A percentile compares a stretch with the other conserved stretches of the same genome.
Evolutionary conservation across 2,113 vertebrate species (phyloP).

Genomic region (Corvus hawaiiensis): DNA sequence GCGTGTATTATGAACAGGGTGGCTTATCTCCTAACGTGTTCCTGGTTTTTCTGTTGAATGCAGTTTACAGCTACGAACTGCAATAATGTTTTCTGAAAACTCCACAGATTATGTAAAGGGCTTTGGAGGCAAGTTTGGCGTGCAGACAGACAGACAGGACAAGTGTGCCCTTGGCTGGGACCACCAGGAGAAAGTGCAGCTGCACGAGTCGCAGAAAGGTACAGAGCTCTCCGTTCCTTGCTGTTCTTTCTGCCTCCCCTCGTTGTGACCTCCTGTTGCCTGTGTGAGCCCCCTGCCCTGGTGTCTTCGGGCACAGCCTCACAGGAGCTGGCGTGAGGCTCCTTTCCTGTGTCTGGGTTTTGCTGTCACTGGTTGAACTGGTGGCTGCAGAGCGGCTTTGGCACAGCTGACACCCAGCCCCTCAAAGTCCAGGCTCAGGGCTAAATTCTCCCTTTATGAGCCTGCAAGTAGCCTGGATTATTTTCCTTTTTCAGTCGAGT

Average conservation of each 20-base stretch:
- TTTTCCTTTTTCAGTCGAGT: not conserved
- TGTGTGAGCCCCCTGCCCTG: not conserved
- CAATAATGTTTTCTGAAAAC: not conserved
- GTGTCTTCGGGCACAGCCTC: not conserved
- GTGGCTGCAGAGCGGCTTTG: not conserved
- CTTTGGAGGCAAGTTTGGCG: conserved; percentile 96
- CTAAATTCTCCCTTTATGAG: not conserved
- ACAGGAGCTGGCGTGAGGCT: not conserved
- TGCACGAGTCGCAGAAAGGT: conserved; percentile 98
- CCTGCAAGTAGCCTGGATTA: not conserved
- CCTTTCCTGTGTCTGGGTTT: not conserved
- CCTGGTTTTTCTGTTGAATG: not conserved
- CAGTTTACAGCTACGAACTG: not conserved
- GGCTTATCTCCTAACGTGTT: not conserved
- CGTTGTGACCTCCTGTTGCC: not conserved
- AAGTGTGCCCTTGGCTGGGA: conserved; percentile 97
- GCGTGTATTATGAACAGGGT: not conserved
- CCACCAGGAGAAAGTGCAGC: conserved; percentile 93
- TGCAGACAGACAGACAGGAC: conserved; percentile 95
- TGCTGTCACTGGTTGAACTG: not conserved
- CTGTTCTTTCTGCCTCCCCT: not conserved
- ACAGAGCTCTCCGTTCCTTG: not conserved
- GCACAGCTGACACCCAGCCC: not conserved
- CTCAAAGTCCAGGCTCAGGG: not conserved
- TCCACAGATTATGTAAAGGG: conserved; percentile 92